Evolutionary conservation across 2,113 vertebrate species (phyloP).

Genomic region (Psammodynastes pulverulentus): DNA sequence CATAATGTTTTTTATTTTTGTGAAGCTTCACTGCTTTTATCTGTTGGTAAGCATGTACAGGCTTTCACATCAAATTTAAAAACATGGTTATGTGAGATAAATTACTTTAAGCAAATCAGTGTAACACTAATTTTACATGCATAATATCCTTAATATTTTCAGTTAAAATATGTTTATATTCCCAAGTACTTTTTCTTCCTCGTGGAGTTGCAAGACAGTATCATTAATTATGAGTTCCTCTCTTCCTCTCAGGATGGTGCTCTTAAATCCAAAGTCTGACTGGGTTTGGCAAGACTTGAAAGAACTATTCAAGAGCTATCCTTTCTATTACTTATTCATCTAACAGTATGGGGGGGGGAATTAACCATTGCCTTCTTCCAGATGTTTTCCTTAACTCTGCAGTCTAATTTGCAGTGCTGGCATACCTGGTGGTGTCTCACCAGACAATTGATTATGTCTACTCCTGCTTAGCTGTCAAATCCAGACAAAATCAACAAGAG

Average conservation of each 20-base stretch:
- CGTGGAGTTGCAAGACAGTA: background rate
- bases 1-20: background rate
- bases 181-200: background rate
- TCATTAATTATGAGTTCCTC: background rate
- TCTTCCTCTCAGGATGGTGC: background rate
- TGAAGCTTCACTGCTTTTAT: background rate
- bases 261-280: background rate
- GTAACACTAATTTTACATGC: background rate
- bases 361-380: background rate
- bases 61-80: constrained; percentile 4
- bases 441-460: background rate
- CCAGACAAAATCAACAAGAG: background rate
- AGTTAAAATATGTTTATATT: background rate
- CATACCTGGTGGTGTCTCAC: background rate
- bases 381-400: background rate
- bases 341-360: background rate
- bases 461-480: background rate
- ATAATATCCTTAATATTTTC: background rate
- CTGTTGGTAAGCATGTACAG: background rate
- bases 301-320: background rate
- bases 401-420: background rate
- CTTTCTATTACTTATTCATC: background rate
- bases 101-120: background rate
- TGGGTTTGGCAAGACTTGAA: background rate
- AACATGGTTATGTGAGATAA: background rate